Evolutionary conservation across 2,797 vertebrate species (phyloP), one percentile per base, ranked within the genome.

Genomic region (Eutrigla gurnardus): DNA sequence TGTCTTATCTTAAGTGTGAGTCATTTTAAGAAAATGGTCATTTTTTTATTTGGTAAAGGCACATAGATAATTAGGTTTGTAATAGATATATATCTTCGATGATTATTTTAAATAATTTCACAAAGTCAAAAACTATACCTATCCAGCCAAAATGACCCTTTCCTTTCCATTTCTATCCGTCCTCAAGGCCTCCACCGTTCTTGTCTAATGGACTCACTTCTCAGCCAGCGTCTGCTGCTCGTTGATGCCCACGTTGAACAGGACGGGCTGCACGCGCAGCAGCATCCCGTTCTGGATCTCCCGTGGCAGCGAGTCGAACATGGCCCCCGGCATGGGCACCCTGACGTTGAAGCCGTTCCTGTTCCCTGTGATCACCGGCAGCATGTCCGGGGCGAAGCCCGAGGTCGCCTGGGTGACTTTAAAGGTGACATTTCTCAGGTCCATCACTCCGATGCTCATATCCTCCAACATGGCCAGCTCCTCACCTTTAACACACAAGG

Each of bases 241-340:
- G 3, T 99, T 99, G 94, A 99, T 99, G 60, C 98, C 98, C 82
- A 99, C 96, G 0, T 98, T 99, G 93, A 99, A 99, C 52, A 99
- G 93, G 50, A 99, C 96, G 0, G 98, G 98, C 88, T 99, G 98
- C 75, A 99, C 98, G 5, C 98, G 96, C 83, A 99, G 95, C 65
- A 99, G 93, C 98, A 99, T 99, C 77, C 98, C 98, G 0, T 97
- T 99, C 88, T 99, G 98, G 85, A 99, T 98, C 93, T 99, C 98
- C 25, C 98, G 93, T 0, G 98, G 98, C 87, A 99, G 81, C 17
- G 94, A 90, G 80, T 99, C 98, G 18, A 99, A 99, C 92, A 99
- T 95, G 8, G 93, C 91, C 47, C 95, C 96, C 0, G 97, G 96
- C 92, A 99, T 91, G 2, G 97, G 97, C 39, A 99, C 95, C 78